Percentiles rank a stretch among this genome's conserved stretches.
These are phyloP conservation scores for Propithecus deckenii DNA, from an alignment of 2,797 vertebrate genomes.

Conservation along the genomic window DNA sequence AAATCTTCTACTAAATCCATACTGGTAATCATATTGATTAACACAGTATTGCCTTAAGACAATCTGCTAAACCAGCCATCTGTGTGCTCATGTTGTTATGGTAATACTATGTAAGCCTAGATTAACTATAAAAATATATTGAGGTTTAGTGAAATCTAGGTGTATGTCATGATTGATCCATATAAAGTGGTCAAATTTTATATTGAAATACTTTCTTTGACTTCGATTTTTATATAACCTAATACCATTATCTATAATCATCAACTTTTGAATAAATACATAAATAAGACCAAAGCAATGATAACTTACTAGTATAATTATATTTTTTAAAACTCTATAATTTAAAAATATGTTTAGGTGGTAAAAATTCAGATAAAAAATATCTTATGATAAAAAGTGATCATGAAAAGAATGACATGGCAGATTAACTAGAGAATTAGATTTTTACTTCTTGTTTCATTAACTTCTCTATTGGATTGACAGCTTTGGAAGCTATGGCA, in stretches of 20 bases:
- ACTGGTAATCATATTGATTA: conserved; percentile 58
- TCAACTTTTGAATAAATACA: not conserved
- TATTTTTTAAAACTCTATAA: not conserved
- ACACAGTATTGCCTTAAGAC: conserved; percentile 23
- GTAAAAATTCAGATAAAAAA: not conserved
- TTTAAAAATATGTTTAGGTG: not conserved
- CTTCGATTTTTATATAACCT: not conserved
- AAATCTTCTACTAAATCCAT: not conserved
- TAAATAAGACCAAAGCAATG: not conserved
- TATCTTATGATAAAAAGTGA: not conserved
- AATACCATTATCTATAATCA: not conserved
- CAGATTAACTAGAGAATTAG: not conserved
- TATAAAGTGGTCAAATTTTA: not conserved
- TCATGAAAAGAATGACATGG: not conserved
- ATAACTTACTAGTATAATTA: not conserved
- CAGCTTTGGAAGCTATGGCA: not conserved
- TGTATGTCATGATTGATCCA: not conserved
- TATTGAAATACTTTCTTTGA: conserved; percentile 1
- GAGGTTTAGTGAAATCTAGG: not conserved
- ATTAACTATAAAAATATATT: conserved; percentile 19
- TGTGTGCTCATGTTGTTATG: conserved; percentile 4
- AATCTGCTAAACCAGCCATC: conserved; percentile 35
- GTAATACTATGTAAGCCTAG: conserved; percentile 13
- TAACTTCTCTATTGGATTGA: not conserved
- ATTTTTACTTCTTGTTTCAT: not conserved